Evolutionary conservation across 1,140 invertebrate genomes (phyloP), one percentile per base, ranked within the genome.

Genomic region (Drosophila arizonae): DNA sequence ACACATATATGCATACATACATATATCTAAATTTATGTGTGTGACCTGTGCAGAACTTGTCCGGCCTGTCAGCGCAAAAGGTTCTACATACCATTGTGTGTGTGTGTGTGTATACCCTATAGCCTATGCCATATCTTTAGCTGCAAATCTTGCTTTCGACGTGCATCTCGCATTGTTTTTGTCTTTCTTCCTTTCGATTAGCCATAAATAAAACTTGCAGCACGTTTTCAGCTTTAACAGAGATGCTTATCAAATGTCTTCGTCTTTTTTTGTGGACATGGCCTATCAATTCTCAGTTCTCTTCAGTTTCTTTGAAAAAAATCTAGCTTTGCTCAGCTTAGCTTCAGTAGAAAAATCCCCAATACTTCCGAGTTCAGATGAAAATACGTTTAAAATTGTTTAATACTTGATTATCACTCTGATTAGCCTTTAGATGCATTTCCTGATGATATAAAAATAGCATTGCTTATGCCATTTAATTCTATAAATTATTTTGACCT

Each of bases 201-300:
- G 84, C 72, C 76, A 87, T 88, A 82, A 88, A 87, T 88, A 88
- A 71, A 64, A 77, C 66, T 71, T 68, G 72, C 72, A 88, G 82
- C 82, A 87, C 82, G 82, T 79, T 87, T 87, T 72, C 54, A 72
- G 58, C 78, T 78, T 81, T 86, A 77, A 56, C 28, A 33, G 71
- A 88, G 71, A 88, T 86, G 58, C 50, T 68, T 82, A 88, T 86
- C 81, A 73, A 45, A 4, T 28, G 43, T 46, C 17, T 46, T 21
- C 57, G 28, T 6, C 21, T 24, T 24, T 30, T 30, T 21, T 72
- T 39, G 52, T 36, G 58, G 46, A 36, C 39, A 48, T 39, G 36
- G 13, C 10, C 3, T 13, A 39, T 13, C 36, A 39, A 3, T 39
- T 39, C 11, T 39, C 3, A 10, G 9, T 39, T 39, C 6, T 39